Base-by-base conservation (phyloP, 2,113 vertebrate genomes). In the Tautogolabrus adspersus region DNA sequence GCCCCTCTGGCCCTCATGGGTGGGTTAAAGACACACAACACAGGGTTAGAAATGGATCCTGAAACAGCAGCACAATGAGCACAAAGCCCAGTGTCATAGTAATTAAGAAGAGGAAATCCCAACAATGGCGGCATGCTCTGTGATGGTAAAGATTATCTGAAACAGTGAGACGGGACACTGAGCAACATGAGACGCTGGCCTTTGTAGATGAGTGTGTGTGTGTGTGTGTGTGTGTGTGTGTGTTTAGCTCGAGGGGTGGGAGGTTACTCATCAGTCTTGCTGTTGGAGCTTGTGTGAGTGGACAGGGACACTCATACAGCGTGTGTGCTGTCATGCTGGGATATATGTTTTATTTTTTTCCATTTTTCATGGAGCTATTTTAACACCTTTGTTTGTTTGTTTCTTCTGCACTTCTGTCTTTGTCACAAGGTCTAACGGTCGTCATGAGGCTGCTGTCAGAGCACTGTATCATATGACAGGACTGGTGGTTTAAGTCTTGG, bases 81-180 rank as follows among this genome's bases (percentile, higher is more conserved):
- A 90, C 86, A 93, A 90, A 86, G 88, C 79, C 47, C 59, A 60
- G 76, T 64, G 70, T 88, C 84, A 73, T 22, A 11, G 77, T 83
- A 83, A 93, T 93, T 91, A 92, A 91, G 79, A 66, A 51, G 81
- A 91, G 91, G 87, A 92, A 91, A 91, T 49, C 82, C 69, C 55
- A 54, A 92, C 89, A 93, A 92, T 91, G 70, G 81, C 75, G 30
- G 75, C 57, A 23, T 8, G 18, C 66, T 26, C 80, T 82, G 67
- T 85, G 88, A 91, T 85, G 87, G 70, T 79, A 52, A 81, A 91
- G 91, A 90, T 88, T 86, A 89, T 44, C 81, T 87, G 88, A 86
- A 87, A 88, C 66, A 56, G 81, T 71, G 75, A 90, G 79, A 85
- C 7, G 75, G 85, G 69, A 64, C 34, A n/a, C 65, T 68, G 67